phyloP scores from a whole-genome alignment of 2,888 invertebrate genomes.

The Mantis religiosa region DNA sequence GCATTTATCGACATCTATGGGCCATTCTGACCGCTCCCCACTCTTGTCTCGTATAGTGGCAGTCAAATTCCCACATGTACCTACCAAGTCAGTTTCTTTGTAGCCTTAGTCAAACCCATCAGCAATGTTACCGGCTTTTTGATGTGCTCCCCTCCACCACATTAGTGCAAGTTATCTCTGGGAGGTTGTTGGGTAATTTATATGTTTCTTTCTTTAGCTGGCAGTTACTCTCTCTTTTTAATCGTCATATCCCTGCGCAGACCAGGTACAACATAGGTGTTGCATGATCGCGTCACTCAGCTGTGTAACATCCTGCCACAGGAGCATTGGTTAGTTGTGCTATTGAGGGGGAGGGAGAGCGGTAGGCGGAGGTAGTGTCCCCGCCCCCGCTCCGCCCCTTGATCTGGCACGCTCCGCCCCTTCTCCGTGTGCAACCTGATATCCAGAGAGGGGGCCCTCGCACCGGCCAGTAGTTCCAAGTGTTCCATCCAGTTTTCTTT shows the following conservation, averaged over 20 bases:
- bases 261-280: neutral
- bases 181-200: neutral
- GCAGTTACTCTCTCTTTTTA: neutral
- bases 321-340: neutral
- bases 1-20: too few species aligned
- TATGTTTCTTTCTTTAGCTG: neutral
- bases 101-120: neutral
- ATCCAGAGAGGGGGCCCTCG: neutral
- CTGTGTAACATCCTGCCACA: neutral
- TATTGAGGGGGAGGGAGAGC: neutral
- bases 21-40: too few species aligned
- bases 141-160: neutral
- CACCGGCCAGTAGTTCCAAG: neutral
- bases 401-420: constrained; percentile 13
- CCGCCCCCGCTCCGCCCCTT: constrained; percentile 5
- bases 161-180: neutral
- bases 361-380: constrained; percentile 6
- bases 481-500: neutral
- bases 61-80: too few species aligned
- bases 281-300: neutral
- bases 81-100: too few species aligned
- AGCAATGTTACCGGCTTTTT: neutral
- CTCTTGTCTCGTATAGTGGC: too few species aligned
- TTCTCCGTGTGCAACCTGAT: neutral
- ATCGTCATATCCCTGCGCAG: neutral